Base-by-base conservation (phyloP, 2,113 vertebrate species). In the Ctenomys sociabilis region DNA sequence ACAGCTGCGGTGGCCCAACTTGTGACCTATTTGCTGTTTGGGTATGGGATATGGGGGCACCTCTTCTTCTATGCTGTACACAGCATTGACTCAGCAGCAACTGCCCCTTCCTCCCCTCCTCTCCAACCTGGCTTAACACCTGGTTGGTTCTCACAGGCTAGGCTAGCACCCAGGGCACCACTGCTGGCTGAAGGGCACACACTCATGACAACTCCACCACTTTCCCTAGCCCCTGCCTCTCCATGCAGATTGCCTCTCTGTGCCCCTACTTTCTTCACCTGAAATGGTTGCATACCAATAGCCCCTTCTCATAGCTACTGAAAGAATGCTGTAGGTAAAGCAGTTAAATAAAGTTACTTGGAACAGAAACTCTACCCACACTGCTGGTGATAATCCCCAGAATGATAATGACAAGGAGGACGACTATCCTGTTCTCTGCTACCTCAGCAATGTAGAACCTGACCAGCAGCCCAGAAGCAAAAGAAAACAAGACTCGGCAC, bases 1-100 rank as follows among this genome's bases (percentile, higher is more conserved):
- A 43, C 17, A 32, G 45, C 24, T 0, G 0, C 1, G 30, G 14
- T n/a, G 6, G 8, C 22, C 7, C 0, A 22, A 24, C n/a, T 26
- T 4, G 59, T 43, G 73, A 93, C n/a, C 59, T 9, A 59, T 0
- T 13, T 0, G 5, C 22, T 32, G 12, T 35, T 66, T 57, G 10
- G 40, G 86, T 54, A 87, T 63, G n/a, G 45, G 11, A 40, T 0
- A 2, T 2, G 1, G 2, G 10, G 28, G 24, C 24, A 6, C 61
- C 43, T 63, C 72, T 52, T 63, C 72, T 52, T 57, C 40, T 0
- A 0, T 40, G 16, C 32, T 75, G 40, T 11, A 35, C n/a, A 22
- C 10, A 17, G 68, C 35, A 30, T 2, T 17, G 37, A 45, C 28
- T 8, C 78, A 73, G 0, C 2, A 40, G 30, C 26, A 54, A 32